Evolutionary conservation across 2,888 invertebrate genomes (phyloP).

Genomic region (Megastigmus dorsalis): DNA sequence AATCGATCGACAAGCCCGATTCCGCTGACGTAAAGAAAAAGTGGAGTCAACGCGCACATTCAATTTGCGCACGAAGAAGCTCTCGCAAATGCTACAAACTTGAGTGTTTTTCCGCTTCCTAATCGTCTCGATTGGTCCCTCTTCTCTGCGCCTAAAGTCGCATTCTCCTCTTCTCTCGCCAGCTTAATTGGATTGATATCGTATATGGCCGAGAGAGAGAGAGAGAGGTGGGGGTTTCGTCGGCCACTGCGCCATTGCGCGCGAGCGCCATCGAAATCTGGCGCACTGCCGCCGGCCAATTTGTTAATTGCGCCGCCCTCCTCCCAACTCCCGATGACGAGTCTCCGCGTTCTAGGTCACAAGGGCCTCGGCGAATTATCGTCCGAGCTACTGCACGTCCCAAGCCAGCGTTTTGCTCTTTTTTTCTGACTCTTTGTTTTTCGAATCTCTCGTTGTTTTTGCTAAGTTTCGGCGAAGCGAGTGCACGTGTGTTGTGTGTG

Average conservation of each 20-base stretch:
- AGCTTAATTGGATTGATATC: conserved; percentile 52
- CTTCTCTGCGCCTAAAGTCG: conserved; percentile 1
- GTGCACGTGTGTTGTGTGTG: background rate
- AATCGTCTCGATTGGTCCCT: conserved; percentile 27
- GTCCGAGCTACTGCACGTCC: background rate
- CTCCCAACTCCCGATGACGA: background rate
- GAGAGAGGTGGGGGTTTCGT: too few relatives aligned
- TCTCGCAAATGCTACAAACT: too few relatives aligned
- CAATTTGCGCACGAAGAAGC: too few relatives aligned
- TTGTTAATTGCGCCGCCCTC: conserved; percentile 49
- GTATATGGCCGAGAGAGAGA: too few relatives aligned
- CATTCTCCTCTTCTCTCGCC: too few relatives aligned
- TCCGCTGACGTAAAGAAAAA: too few relatives aligned
- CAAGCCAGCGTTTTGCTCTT: background rate
- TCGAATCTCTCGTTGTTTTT: background rate
- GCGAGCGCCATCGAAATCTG: conserved; percentile 41
- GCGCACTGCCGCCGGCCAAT: conserved; percentile 47
- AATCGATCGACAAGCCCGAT: too few relatives aligned
- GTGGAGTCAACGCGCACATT: too few relatives aligned
- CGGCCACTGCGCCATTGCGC: too few relatives aligned
- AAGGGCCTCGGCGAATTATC: conserved; percentile 33
- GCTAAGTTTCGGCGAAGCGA: background rate
- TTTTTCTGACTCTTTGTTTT: background rate
- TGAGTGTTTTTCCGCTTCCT: too few relatives aligned
- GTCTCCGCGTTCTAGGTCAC: conserved; percentile 46